Conservation (phyloP, 2,888 invertebrate genomes). For the Eristalinus sepulchralis region DNA sequence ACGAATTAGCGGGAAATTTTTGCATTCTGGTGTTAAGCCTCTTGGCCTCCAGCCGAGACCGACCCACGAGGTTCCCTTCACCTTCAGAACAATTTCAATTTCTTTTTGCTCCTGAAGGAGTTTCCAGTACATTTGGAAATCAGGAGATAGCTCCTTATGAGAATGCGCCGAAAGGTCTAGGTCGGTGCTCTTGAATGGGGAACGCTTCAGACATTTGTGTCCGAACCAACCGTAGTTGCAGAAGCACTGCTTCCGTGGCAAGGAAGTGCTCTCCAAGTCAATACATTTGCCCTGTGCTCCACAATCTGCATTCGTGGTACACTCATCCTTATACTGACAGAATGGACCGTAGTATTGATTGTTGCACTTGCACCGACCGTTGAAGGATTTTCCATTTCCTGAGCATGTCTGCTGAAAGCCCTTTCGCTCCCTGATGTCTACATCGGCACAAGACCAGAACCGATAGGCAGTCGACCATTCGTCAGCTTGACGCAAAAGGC, state of each 20-base stretch:
- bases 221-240: conserved; percentile 95
- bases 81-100: conserved; percentile 92
- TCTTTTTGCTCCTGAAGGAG: conserved; percentile 91
- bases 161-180: conserved; percentile 88
- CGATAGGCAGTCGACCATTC: conserved; percentile 94
- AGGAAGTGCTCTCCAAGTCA: conserved; percentile 89
- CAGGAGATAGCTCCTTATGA: conserved; percentile 86
- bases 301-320: conserved; percentile 91
- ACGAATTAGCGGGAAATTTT: conserved; percentile 88
- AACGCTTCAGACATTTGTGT: conserved; percentile 89
- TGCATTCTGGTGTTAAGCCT: conserved; percentile 87
- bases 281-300: conserved; percentile 92
- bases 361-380: conserved; percentile 90
- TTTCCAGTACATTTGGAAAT: conserved; percentile 92
- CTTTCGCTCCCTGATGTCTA: conserved; percentile 90
- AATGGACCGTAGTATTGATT: conserved; percentile 89
- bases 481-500: conserved; percentile 93
- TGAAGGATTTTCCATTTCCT: conserved; percentile 90
- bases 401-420: conserved; percentile 92
- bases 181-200: conserved; percentile 87
- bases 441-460: conserved; percentile 98
- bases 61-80: conserved; percentile 93
- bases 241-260: conserved; percentile 92
- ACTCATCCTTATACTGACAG: conserved; percentile 95
- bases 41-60: conserved; percentile 95